Percentiles rank a stretch among this genome's conserved stretches.
These are phyloP conservation scores for Cyprinodon variegatus DNA, from an alignment of 2,113 vertebrate genomes.

Conservation along the genomic window DNA sequence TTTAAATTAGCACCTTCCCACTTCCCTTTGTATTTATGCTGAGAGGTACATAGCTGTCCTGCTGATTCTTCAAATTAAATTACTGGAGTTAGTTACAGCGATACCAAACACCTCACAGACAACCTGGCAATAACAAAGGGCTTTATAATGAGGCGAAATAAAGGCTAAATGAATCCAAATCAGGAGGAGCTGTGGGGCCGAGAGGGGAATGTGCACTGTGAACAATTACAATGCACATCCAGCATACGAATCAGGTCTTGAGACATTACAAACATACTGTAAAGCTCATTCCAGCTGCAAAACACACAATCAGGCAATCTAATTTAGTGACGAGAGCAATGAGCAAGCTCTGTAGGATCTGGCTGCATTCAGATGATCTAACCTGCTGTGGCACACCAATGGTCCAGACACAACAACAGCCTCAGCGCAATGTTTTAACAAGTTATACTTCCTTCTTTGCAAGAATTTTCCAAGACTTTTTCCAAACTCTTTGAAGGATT, in stretches of 20 bases:
- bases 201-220: constrained; percentile 50
- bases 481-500: constrained; percentile 62
- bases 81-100: constrained; percentile 68
- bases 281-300: constrained; percentile 68
- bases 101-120: constrained; percentile 65
- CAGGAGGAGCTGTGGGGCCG: constrained; percentile 64
- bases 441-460: constrained; percentile 59
- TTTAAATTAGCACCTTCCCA: constrained; percentile 20
- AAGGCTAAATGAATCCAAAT: constrained; percentile 77
- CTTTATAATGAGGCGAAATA: constrained; percentile 76
- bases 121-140: constrained; percentile 65
- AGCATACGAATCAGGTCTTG: constrained; percentile 67
- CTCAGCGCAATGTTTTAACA: constrained; percentile 49
- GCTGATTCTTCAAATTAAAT: constrained; percentile 68
- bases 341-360: constrained; percentile 40
- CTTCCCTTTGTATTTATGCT: constrained; percentile 41
- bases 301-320: constrained; percentile 66
- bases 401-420: constrained; percentile 49
- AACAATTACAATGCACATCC: constrained; percentile 71
- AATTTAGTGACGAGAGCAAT: constrained; percentile 36
- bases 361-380: constrained; percentile 49
- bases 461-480: constrained; percentile 65
- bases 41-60: constrained; percentile 9
- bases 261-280: constrained; percentile 64
- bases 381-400: constrained; percentile 41